A percentile compares a stretch with the other conserved stretches of the same genome.
These are phyloP conservation scores for Chaenocephalus aceratus DNA, from an alignment of 2,113 vertebrate genomes.

Conservation along the genomic window DNA sequence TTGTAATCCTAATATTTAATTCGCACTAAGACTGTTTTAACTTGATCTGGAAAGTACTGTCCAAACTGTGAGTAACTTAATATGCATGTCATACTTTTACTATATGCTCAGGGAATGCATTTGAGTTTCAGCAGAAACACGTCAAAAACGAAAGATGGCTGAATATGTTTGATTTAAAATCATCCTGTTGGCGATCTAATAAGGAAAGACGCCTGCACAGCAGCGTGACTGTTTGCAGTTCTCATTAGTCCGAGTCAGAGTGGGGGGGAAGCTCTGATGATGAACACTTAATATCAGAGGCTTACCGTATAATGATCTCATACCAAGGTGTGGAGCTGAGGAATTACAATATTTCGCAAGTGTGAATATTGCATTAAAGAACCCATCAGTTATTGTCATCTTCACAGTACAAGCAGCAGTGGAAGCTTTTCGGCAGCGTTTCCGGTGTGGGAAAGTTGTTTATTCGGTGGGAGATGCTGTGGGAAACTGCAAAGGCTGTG, in stretches of 20 bases:
- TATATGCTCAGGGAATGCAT: not conserved
- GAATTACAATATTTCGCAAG: slow-evolving; percentile 16
- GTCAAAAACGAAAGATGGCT: not conserved
- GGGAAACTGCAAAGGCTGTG: slow-evolving; percentile 43
- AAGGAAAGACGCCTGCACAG: not conserved
- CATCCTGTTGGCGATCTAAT: slow-evolving; percentile 2
- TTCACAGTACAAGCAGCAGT: slow-evolving; percentile 27
- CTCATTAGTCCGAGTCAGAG: slow-evolving; percentile 33
- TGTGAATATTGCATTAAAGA: slow-evolving; percentile 39
- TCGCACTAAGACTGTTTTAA: not conserved
- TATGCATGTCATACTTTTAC: not conserved
- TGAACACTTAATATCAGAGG: slow-evolving; percentile 31
- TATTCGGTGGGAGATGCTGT: slow-evolving; percentile 19
- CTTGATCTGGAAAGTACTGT: not conserved
- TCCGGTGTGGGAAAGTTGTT: slow-evolving; percentile 49
- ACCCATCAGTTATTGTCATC: slow-evolving; percentile 48
- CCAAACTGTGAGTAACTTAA: not conserved
- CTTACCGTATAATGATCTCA: slow-evolving; percentile 42
- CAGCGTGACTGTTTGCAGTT: slow-evolving; percentile 6
- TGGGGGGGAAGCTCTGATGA: slow-evolving; percentile 11
- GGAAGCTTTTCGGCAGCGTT: slow-evolving; percentile 36
- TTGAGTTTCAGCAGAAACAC: not conserved
- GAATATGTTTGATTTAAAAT: not conserved
- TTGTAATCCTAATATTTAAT: slow-evolving; percentile 1
- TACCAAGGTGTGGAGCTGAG: slow-evolving; percentile 17